These are phyloP conservation scores for Trissolcus brochymenae DNA, from an alignment of 2,888 invertebrate species.

Conservation along the genomic window DNA sequence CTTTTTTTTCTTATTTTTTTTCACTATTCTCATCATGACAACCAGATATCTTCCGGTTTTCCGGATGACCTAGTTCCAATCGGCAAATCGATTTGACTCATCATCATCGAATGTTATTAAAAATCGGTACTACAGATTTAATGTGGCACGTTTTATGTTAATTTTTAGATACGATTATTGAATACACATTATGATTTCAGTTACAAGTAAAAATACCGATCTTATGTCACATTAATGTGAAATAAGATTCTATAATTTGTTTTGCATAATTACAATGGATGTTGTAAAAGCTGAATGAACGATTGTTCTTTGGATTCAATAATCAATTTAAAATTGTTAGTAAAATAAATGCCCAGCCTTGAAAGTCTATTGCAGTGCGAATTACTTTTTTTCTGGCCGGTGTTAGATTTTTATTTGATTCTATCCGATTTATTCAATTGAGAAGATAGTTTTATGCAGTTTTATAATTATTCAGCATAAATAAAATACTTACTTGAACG, in stretches of 20 bases:
- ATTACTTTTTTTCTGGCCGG: background rate
- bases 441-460: background rate
- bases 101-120: background rate
- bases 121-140: background rate
- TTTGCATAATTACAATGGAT: background rate
- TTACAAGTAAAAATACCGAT: slow-evolving; percentile 5
- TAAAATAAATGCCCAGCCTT: slow-evolving; percentile 1
- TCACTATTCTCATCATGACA: background rate
- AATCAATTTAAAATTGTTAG: background rate
- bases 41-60: too few relatives aligned
- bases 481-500: slow-evolving; percentile 20
- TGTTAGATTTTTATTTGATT: background rate
- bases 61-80: too few relatives aligned
- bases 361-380: background rate
- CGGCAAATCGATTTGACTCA: too few relatives aligned
- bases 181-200: slow-evolving; percentile 5
- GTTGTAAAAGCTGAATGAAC: too few relatives aligned
- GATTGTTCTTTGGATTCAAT: too few relatives aligned
- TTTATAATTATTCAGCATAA: background rate
- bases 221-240: background rate
- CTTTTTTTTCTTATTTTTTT: too few relatives aligned
- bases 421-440: background rate
- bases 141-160: background rate
- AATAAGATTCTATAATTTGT: background rate
- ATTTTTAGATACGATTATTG: slow-evolving; percentile 2